Base-by-base conservation (phyloP, 92 coral and sea anemone species). In the Porites lobata region DNA sequence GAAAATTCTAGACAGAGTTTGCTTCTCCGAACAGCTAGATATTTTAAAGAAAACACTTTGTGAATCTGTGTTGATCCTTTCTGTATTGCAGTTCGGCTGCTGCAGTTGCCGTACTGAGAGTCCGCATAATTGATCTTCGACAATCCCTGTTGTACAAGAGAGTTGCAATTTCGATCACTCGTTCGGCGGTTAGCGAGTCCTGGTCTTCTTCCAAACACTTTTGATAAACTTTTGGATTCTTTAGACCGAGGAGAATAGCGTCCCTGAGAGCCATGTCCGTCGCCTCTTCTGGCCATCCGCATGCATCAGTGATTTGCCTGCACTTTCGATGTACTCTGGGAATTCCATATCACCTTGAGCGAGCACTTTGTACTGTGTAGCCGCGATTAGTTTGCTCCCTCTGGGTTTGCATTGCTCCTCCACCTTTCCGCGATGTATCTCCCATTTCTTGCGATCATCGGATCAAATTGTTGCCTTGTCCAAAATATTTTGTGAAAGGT, bases 171-270 rank as follows among this genome's bases (percentile, higher is more conserved):
- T 67, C 12, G 65, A 80, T 80, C 5, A 80, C 85, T 43, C 85
- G 38, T n/a, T 80, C 85, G 21, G 64, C 24, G 2, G 84, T 80
- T 8, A 80, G 65, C 22, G 75, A 24, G 18, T 65, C 75, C 58
- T 80, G 84, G 74, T 65, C 21, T 50, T 80, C 75, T 67, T 80
- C 65, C 65, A 66, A 80, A 43, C 85, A 80, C 21, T 66, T 80
- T 43, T 68, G 66, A 67, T 80, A 80, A 11, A 80, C 85, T 2
- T 4, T 52, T 18, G 82, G 72, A 63, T 63, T 63, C 17, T 78
- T 78, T 13, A 78, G 82, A 6, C 59, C 72, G 38, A 29, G 81
- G 69, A 79, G 62, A 64, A 79, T 79, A 20, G 84, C 61, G 22
- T 64, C 47, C 50, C 62, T 17, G 73, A 38, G 63, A 65, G 73